Percentiles rank a stretch among this genome's conserved stretches.
phyloP scores from a whole-genome alignment of 2,888 invertebrate genomes.

The Cynaeus angustus region DNA sequence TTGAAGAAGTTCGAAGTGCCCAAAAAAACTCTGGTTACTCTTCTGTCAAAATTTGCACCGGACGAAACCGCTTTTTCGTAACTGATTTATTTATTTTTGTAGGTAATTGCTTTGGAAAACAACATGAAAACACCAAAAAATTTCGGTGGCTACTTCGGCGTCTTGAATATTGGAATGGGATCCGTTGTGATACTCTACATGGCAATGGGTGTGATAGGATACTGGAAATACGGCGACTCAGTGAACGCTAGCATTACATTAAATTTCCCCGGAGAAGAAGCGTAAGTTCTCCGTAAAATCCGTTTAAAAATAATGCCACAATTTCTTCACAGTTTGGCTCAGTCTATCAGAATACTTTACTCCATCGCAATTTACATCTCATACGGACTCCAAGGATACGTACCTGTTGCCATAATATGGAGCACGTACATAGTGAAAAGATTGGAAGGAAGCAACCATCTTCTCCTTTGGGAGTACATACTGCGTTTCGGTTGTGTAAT shows the following conservation, averaged over 20 bases:
- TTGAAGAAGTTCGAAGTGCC: too few relatives aligned
- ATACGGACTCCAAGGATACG: slow-evolving; percentile 91
- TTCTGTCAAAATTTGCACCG: too few relatives aligned
- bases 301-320: slow-evolving; percentile 2
- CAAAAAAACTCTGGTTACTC: too few relatives aligned
- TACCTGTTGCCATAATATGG: slow-evolving; percentile 89
- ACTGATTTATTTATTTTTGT: slow-evolving; percentile 46
- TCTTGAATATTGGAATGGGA: slow-evolving; percentile 87
- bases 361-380: slow-evolving; percentile 85
- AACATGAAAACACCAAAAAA: slow-evolving; percentile 89
- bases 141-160: slow-evolving; percentile 85
- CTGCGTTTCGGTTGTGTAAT: slow-evolving; percentile 68
- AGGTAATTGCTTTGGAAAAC: slow-evolving; percentile 94
- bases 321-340: slow-evolving; percentile 74
- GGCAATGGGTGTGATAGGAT: slow-evolving; percentile 88
- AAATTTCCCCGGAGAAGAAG: slow-evolving; percentile 79
- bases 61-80: too few relatives aligned
- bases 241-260: slow-evolving; percentile 87
- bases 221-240: slow-evolving; percentile 83
- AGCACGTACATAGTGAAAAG: slow-evolving; percentile 69
- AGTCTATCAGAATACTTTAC: slow-evolving; percentile 77
- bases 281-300: slow-evolving; percentile 69
- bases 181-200: slow-evolving; percentile 86
- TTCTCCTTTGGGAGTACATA: slow-evolving; percentile 67
- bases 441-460: slow-evolving; percentile 62